phyloP scores from a whole-genome alignment of 2,888 invertebrate species.

The Troilus luridus region DNA sequence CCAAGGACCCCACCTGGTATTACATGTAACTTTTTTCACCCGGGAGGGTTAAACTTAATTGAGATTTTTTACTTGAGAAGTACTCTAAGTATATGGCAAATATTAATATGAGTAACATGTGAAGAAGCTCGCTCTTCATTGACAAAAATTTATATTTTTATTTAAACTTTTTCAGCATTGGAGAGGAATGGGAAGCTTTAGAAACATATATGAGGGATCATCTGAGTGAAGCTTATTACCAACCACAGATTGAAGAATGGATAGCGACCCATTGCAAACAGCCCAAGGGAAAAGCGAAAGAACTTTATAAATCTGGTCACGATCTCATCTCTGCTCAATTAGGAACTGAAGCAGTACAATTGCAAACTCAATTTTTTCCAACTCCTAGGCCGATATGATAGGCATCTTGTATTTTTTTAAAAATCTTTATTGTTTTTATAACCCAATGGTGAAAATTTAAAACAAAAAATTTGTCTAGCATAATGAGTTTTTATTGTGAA shows the following conservation, averaged over 20 bases:
- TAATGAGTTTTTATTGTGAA: neutral
- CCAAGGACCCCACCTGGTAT: too few species aligned
- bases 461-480: neutral
- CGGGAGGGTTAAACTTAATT: too few species aligned
- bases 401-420: neutral
- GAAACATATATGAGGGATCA: conserved; percentile 72
- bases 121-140: too few species aligned
- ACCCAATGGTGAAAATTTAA: neutral
- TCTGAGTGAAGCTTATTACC: conserved; percentile 73
- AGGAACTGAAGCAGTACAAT: conserved; percentile 11
- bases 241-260: conserved; percentile 76
- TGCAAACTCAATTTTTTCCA: conserved; percentile 16
- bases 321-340: conserved; percentile 51
- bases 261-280: conserved; percentile 74
- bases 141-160: too few species aligned
- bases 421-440: neutral
- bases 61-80: too few species aligned
- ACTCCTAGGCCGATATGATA: conserved; percentile 57
- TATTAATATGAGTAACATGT: too few species aligned
- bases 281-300: conserved; percentile 66
- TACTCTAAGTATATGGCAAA: too few species aligned
- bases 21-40: too few species aligned
- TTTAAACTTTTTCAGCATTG: conserved; percentile 69
- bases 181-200: conserved; percentile 72
- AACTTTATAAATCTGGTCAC: conserved; percentile 58